Conservation (phyloP, 2,888 invertebrate genomes). For the Drosophila macrospina region DNA sequence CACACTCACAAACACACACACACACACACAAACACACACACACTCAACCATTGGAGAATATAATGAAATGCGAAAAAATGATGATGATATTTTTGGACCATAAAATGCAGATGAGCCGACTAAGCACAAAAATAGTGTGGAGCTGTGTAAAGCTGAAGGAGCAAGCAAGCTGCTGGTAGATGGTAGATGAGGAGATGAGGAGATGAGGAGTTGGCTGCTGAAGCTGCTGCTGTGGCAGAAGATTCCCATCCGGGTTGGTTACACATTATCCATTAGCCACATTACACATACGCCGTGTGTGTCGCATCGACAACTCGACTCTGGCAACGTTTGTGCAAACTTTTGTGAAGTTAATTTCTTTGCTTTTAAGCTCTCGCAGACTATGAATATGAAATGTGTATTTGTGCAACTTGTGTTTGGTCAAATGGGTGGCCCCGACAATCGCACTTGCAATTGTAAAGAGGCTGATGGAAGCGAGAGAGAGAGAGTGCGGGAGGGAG, state of each 20-base stretch:
- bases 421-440: slow-evolving; percentile 45
- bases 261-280: slow-evolving; percentile 28
- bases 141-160: slow-evolving; percentile 10
- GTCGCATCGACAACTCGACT: slow-evolving; percentile 61
- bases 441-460: slow-evolving; percentile 8
- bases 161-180: background rate
- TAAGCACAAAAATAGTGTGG: slow-evolving; percentile 80
- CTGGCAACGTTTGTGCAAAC: slow-evolving; percentile 54
- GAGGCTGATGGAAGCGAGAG: no score
- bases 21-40: slow-evolving; percentile 21
- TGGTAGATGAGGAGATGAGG: slow-evolving; percentile 23
- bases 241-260: slow-evolving; percentile 36
- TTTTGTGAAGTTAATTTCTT: slow-evolving; percentile 74
- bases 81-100: slow-evolving; percentile 81
- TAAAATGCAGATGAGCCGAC: slow-evolving; percentile 84
- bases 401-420: slow-evolving; percentile 76
- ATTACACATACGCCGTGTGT: slow-evolving; percentile 51
- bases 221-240: slow-evolving; percentile 30
- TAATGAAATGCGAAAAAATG: slow-evolving; percentile 82
- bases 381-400: slow-evolving; percentile 80
- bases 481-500: background rate
- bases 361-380: slow-evolving; percentile 74
- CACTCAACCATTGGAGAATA: slow-evolving; percentile 48
- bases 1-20: slow-evolving; percentile 24
- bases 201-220: no score